phyloP scores from a whole-genome alignment of 53 echinoderm and acorn worm genomes.

The Henricia sp. region DNA sequence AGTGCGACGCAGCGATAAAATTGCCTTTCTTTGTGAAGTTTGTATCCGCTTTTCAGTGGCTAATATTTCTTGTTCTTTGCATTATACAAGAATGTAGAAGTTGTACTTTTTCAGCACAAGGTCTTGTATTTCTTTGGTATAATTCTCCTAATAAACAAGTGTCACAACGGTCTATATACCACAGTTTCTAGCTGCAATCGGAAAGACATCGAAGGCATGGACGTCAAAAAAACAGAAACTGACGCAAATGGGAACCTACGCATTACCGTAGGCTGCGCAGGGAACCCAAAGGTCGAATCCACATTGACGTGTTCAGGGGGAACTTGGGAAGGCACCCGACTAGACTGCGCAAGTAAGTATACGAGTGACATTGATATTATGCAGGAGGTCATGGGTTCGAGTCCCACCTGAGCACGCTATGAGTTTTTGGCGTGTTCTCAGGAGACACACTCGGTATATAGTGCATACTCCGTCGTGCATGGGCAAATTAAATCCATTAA shows the following conservation, averaged over 20 bases:
- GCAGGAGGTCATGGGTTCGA: too few relatives aligned
- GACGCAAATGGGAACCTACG: neutral
- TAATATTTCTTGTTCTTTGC: too few relatives aligned
- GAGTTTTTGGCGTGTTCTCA: too few relatives aligned
- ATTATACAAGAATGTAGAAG: too few relatives aligned
- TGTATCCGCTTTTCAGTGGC: too few relatives aligned
- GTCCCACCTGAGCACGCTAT: too few relatives aligned
- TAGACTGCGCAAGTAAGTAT: slow-evolving; percentile 26
- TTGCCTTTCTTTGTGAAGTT: too few relatives aligned
- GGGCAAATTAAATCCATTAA: too few relatives aligned
- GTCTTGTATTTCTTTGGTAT: neutral
- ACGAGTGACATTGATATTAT: too few relatives aligned
- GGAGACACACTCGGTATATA: too few relatives aligned
- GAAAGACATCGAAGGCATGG: neutral
- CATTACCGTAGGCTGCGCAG: slow-evolving; percentile 8
- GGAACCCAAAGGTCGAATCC: neutral
- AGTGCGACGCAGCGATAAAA: too few relatives aligned
- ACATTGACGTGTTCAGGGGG: slow-evolving; percentile 10
- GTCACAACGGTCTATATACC: neutral
- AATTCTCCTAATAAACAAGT: neutral
- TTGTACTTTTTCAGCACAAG: neutral
- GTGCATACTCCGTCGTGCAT: too few relatives aligned
- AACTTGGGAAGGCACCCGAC: neutral
- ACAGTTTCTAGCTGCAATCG: neutral
- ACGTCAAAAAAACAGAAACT: neutral